Evolutionary conservation across 2,113 vertebrate genomes (phyloP).

Genomic region (Nicator chloris): DNA sequence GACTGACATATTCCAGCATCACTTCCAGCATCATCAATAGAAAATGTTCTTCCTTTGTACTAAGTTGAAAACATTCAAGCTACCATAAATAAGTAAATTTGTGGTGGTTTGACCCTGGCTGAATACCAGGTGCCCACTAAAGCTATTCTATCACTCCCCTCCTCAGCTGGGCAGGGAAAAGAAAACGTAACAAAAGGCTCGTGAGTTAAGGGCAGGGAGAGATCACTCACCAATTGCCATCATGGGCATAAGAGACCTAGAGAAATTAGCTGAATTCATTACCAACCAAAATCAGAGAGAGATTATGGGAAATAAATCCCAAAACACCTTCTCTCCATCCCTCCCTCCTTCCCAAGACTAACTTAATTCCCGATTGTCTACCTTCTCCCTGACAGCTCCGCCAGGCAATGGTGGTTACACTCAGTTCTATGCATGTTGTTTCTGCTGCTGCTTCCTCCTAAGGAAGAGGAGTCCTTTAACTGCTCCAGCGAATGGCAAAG

Average conservation of each 20-base stretch:
- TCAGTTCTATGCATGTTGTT: not conserved
- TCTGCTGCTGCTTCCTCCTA: not conserved
- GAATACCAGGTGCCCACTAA: not conserved
- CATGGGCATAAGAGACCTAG: not conserved
- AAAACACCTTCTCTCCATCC: not conserved
- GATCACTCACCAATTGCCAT: not conserved
- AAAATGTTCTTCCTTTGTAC: not conserved
- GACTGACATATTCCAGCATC: not conserved
- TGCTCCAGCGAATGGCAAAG: not conserved
- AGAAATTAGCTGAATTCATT: not conserved
- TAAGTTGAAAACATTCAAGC: not conserved
- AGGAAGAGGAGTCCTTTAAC: not conserved
- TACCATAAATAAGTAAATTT: not conserved
- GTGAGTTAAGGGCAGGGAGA: not conserved
- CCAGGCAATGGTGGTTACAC: not conserved
- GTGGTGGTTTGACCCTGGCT: not conserved
- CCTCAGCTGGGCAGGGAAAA: not conserved
- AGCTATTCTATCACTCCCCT: not conserved
- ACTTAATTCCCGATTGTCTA: not conserved
- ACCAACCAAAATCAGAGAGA: not conserved
- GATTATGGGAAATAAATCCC: not conserved
- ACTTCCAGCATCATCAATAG: not conserved
- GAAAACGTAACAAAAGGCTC: not conserved
- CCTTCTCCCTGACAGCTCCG: fast-evolving
- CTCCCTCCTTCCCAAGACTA: not conserved